Base-by-base conservation (phyloP, 2,113 vertebrate genomes). In the Enhydra lutris region DNA sequence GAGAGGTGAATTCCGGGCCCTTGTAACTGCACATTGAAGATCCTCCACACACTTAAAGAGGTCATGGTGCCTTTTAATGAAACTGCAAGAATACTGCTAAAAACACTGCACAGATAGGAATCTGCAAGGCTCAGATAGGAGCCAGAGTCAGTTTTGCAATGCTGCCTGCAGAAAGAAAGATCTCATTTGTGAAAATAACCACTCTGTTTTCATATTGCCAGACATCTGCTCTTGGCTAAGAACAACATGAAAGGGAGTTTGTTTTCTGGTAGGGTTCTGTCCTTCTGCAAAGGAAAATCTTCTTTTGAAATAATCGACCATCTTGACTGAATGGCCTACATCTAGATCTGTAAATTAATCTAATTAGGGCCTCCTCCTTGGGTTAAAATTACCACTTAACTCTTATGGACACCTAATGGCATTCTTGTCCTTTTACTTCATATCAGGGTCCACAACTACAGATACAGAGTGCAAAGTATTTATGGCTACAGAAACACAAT, bases 221-320 rank as follows among this genome's bases (percentile, higher is more conserved):
- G 97, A 97, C 97, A 98, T 98, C 97, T 97, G 96, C 93, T 98
- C 97, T 96, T 97, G 95, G 94, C 98, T 97, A 96, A 96, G 94
- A 97, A 83, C 93, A 93, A 88, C 90, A 95, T 93, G 93, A 97
- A 97, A 96, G 91, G 90, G 73, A 96, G 96, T 94, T 97, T 98
- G 91, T 96, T 97, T 97, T 97, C 88, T 96, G 88, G 42, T 97
- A 59, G 76, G 61, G 34, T 94, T 95, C 69, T 95, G 94, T 96
- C 95, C 65, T 96, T 95, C 96, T 95, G 95, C 80, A 96, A 91
- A 79, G 78, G 78, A 97, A 95, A 76, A 88, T 79, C 94, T 86
- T 96, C 97, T 96, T 96, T 96, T 80, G 84, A 88, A 96, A 94
- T 94, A 98, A 97, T 87, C 87, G 63, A 80, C 67, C 80, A 91